phyloP scores from a whole-genome alignment of 1,140 invertebrate genomes.

The Andricus grossulariae region DNA sequence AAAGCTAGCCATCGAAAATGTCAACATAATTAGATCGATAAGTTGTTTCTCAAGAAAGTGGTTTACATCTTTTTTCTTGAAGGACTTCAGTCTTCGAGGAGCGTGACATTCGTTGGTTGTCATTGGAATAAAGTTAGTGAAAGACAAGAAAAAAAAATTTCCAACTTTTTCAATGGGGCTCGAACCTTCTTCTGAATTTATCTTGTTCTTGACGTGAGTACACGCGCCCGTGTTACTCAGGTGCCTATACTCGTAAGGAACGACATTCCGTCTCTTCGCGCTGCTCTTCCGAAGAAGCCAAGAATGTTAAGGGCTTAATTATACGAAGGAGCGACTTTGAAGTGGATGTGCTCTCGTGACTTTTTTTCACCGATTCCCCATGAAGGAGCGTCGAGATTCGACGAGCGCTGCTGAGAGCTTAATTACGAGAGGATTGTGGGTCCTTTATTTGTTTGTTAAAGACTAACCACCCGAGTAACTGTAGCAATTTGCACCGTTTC shows the following conservation, averaged over 20 bases:
- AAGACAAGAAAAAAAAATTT: neutral
- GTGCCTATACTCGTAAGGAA: slow-evolving; percentile 13
- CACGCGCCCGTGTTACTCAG: neutral
- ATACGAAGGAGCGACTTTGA: slow-evolving; percentile 26
- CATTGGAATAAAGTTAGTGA: neutral
- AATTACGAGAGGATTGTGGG: slow-evolving; percentile 17
- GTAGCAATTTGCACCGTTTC: slow-evolving; percentile 21
- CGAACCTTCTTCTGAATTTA: slow-evolving; percentile 1
- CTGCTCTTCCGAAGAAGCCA: slow-evolving; percentile 5
- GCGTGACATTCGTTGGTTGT: neutral
- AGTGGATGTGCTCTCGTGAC: slow-evolving; percentile 1
- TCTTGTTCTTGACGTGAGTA: slow-evolving; percentile 8
- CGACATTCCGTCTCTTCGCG: neutral
- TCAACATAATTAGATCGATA: neutral
- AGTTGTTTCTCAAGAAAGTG: neutral
- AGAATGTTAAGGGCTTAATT: slow-evolving; percentile 30
- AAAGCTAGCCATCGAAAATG: neutral
- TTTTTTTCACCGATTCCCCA: slow-evolving; percentile 14
- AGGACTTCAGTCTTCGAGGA: neutral
- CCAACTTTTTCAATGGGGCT: neutral
- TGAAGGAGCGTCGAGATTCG: neutral
- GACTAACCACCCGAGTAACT: slow-evolving; percentile 11
- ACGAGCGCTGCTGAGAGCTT: slow-evolving; percentile 17
- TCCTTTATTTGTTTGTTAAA: slow-evolving; percentile 30
- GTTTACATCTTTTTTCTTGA: neutral